Conservation (phyloP, 2,888 invertebrate species). For the Tigriopus californicus region DNA sequence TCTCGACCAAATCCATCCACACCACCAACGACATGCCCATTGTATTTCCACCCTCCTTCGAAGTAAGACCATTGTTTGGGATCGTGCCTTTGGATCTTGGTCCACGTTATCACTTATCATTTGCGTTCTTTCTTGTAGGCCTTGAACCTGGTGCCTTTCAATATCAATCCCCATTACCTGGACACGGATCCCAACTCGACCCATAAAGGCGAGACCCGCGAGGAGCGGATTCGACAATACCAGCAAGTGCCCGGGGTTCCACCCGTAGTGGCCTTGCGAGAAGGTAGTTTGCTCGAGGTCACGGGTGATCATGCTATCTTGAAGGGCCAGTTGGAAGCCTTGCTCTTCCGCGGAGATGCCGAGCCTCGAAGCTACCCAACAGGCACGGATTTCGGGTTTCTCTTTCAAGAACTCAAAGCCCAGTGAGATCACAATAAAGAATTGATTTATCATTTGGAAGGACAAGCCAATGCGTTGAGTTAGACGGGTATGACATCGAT, state of each 20-base stretch:
- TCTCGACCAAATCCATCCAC: slow-evolving; percentile 54
- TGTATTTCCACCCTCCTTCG: slow-evolving; percentile 50
- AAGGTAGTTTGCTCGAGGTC: slow-evolving; percentile 46
- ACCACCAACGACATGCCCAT: slow-evolving; percentile 82
- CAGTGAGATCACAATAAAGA: no score
- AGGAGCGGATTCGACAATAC: slow-evolving; percentile 49
- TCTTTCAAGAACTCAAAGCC: slow-evolving; percentile 23
- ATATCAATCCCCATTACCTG: slow-evolving; percentile 66
- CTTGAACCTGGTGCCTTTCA: slow-evolving; percentile 52
- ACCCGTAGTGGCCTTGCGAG: slow-evolving; percentile 48
- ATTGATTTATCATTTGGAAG: background rate
- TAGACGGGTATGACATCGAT: no score
- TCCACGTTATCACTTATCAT: no score
- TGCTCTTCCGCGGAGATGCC: slow-evolving; percentile 44
- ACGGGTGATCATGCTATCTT: slow-evolving; percentile 38
- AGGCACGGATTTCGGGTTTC: slow-evolving; percentile 42
- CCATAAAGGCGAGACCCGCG: slow-evolving; percentile 54
- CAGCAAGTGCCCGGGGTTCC: slow-evolving; percentile 38
- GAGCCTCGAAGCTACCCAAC: slow-evolving; percentile 35
- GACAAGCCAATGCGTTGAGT: no score
- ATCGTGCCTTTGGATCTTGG: no score
- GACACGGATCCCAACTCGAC: slow-evolving; percentile 40
- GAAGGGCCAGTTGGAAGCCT: slow-evolving; percentile 42
- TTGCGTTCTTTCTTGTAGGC: slow-evolving; percentile 26
- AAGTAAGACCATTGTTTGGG: no score